Evolutionary conservation across 2,888 invertebrate genomes (phyloP), one percentile per base, ranked within the genome.

Genomic region (Euproctis similis): DNA sequence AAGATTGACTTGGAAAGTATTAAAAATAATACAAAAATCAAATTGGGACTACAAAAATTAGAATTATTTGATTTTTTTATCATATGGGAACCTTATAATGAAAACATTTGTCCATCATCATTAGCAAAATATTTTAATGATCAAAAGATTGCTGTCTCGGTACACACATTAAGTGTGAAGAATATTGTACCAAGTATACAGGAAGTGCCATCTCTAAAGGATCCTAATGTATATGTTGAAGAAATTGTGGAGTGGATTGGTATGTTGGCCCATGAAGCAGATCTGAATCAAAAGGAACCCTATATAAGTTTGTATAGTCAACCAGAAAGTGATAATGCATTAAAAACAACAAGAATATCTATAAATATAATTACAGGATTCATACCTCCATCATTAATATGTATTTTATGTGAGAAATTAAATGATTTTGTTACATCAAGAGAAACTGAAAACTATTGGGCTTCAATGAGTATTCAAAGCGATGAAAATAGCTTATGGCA

Each of bases 241-340:
- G 80, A 80, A 38, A 54, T 84, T 39, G 66, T 64, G 0, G 84
- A 84, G 53, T 84, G 84, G 84, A 52, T 74, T 19, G 84, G 84
- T 1, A 61, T 82, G 59, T 31, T 82, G 8, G 69, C 69, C 7
- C 55, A 59, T 11, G 47, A 56, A 12, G 71, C 48, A 8, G 59
- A 73, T 33, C 39, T 74, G 14, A 37, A 43, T 1, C 64, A 65
- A 4, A 53, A 44, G 5, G 70, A 77, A 30, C 34, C 51, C 1
- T 84, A 80, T 22, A 63, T 82, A 1, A 82, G 78, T 33, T 56
- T 65, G 3, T 84, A 82, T 20, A 39, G 40, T 22, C 60, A 57
- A 35, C 84, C 82, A 0, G 67, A 71, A 0, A 69, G 73, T 44
- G 48, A 58, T 4, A 37, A 50, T 28, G 44, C 72, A 14, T 26